Percentiles rank a stretch among this genome's conserved stretches.
Conservation (phyloP, 1,140 invertebrate genomes). For the Heliconius eleuchia region DNA sequence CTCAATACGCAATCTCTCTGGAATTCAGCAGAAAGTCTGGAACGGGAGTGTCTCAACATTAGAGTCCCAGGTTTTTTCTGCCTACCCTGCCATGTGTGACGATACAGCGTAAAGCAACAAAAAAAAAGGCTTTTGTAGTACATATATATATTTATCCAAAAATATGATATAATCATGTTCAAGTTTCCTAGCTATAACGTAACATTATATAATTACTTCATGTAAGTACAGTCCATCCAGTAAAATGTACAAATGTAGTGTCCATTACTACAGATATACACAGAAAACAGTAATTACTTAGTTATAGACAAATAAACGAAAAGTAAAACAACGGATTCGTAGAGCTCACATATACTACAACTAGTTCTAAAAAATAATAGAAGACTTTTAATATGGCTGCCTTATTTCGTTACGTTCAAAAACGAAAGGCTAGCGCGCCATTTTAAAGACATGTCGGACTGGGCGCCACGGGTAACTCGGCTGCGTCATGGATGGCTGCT, state of each 20-base stretch:
- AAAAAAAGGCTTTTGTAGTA: background rate
- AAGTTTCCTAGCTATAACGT: background rate
- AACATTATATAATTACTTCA: background rate
- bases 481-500: slow-evolving; percentile 56
- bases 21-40: no score
- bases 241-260: background rate
- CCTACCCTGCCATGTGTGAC: background rate
- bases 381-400: slow-evolving; percentile 46
- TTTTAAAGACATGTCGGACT: slow-evolving; percentile 49
- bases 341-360: slow-evolving; percentile 18
- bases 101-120: background rate
- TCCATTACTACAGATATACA: background rate
- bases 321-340: slow-evolving; percentile 10
- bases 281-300: slow-evolving; percentile 8
- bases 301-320: slow-evolving; percentile 16
- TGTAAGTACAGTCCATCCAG: background rate
- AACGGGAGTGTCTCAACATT: background rate
- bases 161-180: background rate
- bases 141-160: background rate
- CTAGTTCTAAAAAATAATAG: slow-evolving; percentile 37
- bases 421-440: slow-evolving; percentile 56
- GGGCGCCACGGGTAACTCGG: slow-evolving; percentile 47
- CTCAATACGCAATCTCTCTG: no score
- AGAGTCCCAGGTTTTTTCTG: background rate
- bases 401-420: slow-evolving; percentile 51